Conservation (phyloP, 1,140 invertebrate species). For the Drepana arcuata region DNA sequence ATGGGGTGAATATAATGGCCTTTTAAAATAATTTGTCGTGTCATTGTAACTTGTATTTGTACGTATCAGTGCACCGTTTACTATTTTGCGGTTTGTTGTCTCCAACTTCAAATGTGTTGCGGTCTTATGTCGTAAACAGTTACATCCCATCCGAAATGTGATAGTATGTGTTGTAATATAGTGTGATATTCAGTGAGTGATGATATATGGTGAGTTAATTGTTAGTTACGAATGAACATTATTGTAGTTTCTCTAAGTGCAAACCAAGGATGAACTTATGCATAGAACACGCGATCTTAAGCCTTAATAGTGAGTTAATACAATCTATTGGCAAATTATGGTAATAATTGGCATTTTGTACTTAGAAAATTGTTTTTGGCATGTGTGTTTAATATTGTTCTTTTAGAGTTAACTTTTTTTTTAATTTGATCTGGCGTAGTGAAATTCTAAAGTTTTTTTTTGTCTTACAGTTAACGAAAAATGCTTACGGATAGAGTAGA, state of each 20-base stretch:
- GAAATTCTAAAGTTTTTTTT: too few relatives aligned
- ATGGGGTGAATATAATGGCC: slow-evolving; percentile 42
- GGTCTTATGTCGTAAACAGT: too few relatives aligned
- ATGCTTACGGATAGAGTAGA: too few relatives aligned
- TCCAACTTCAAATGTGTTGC: too few relatives aligned
- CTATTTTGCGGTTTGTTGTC: not conserved
- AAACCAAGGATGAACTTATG: slow-evolving; percentile 42
- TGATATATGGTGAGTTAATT: too few relatives aligned
- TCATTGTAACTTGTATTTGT: not conserved
- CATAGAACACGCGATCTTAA: slow-evolving; percentile 63
- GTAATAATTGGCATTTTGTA: slow-evolving; percentile 33
- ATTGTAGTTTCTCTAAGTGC: slow-evolving; percentile 35
- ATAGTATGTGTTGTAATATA: slow-evolving; percentile 38
- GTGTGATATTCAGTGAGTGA: slow-evolving; percentile 61
- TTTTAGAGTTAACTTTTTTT: too few relatives aligned
- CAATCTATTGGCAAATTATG: not conserved
- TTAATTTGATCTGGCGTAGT: too few relatives aligned
- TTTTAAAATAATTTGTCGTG: not conserved
- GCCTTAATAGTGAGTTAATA: not conserved
- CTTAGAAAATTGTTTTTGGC: slow-evolving; percentile 26
- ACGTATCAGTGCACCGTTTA: not conserved
- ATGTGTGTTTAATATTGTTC: slow-evolving; percentile 1
- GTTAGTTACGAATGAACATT: slow-evolving; percentile 21
- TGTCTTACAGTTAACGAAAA: too few relatives aligned
- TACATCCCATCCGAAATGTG: too few relatives aligned